Conservation (phyloP, 2,888 invertebrate genomes). For the Protonemura montana region DNA sequence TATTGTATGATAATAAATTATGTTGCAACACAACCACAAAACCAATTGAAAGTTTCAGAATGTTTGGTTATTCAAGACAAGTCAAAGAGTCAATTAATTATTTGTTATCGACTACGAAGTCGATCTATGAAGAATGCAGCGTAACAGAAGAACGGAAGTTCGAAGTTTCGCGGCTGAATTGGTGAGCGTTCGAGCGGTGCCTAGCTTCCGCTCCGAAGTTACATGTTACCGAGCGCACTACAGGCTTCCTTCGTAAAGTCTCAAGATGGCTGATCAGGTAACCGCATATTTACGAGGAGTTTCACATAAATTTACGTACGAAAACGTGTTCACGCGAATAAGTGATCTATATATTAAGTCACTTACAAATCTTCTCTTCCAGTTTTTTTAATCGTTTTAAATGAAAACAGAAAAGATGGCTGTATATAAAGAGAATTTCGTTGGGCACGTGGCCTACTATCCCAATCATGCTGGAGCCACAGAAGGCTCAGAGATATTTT, state of each 20-base stretch:
- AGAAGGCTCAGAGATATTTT: no score
- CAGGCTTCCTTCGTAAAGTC: background rate
- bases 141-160: no score
- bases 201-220: background rate
- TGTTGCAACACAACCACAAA: background rate
- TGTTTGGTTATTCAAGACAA: background rate
- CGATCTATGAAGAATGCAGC: no score
- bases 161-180: no score
- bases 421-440: background rate
- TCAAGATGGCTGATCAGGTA: slow-evolving; percentile 12
- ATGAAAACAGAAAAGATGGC: background rate
- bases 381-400: background rate
- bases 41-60: no score
- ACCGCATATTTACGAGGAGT: background rate
- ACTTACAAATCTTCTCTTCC: background rate
- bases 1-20: slow-evolving; percentile 7
- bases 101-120: no score
- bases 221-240: background rate
- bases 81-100: no score
- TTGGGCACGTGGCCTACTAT: background rate
- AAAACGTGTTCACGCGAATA: background rate
- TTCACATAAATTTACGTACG: background rate
- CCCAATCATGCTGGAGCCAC: background rate
- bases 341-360: background rate
- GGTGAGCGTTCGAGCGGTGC: background rate